These are phyloP conservation scores for Coturnix japonica DNA, from an alignment of 2,113 vertebrate genomes.

Conservation along the genomic window DNA sequence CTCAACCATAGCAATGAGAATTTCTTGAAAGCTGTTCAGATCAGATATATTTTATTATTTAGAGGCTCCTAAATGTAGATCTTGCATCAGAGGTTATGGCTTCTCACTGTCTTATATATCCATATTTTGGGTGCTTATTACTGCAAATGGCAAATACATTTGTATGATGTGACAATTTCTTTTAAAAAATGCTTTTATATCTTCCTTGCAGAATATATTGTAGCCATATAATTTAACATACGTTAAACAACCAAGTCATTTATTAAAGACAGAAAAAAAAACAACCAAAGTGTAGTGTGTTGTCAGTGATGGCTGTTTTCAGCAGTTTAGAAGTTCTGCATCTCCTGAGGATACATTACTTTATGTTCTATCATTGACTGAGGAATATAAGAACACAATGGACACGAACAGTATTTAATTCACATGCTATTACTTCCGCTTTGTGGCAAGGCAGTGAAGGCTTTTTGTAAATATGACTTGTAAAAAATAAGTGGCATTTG, in stretches of 20 bases:
- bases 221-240: background rate
- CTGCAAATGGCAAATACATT: background rate
- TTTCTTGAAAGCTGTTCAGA: background rate
- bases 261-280: background rate
- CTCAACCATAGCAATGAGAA: background rate
- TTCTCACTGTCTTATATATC: background rate
- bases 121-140: background rate
- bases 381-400: background rate
- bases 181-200: background rate
- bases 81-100: background rate
- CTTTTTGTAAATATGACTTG: background rate
- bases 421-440: background rate
- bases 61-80: background rate
- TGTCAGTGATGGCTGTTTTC: background rate
- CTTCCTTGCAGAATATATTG: background rate
- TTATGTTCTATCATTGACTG: background rate
- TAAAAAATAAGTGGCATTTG: background rate
- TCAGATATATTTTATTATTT: background rate
- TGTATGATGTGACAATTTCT: background rate
- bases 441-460: background rate
- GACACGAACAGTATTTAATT: background rate
- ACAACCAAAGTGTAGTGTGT: background rate
- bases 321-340: background rate
- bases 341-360: background rate
- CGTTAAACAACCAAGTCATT: background rate